Base-by-base conservation (phyloP, 2,888 invertebrate species). In the Prionchulus punctatus region DNA sequence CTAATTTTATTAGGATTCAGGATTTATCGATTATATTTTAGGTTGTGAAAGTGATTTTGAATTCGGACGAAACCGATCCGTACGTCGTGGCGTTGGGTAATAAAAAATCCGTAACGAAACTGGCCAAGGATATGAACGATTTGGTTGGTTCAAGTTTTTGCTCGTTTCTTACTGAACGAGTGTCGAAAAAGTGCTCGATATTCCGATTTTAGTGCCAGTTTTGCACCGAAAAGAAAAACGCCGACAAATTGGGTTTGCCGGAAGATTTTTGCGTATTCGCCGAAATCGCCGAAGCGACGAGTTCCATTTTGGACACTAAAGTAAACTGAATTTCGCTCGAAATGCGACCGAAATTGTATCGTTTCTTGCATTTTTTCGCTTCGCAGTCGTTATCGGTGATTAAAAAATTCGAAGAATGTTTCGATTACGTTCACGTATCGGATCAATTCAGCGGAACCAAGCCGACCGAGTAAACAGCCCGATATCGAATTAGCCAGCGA, bases 371-470 rank as follows among this genome's bases (percentile, higher is more conserved):
- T 60, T 23, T 23, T 25, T 21, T 27, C 18, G 52, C 31, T 36
- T 54, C 45, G 2, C 62, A 72, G 72, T 63, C 72, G 57, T 62
- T 65, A 53, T 63, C 67, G 36, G 66, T 70, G 23, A 56, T 76
- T 47, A 69, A 68, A 50, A 89, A 85, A 75, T 89, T 84, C 76
- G 81, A 84, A 64, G 79, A 82, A 59, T 78, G 82, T 70, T 80
- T 98, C 67, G 94, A 98, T 73, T 96, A 85, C 74, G 85, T 98
- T 72, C 96, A 98, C 76, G 81, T 98, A 68, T 92, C 94, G 56
- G 98, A 98, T 76, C 86, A 92, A 70, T 98, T 83, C 76, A 84
- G 61, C 48, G 96, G 96, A 42, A 80, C 81, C 30, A 87, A 90
- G 73, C 83, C 84, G 70, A 82, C 84, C 68, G 94, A 94, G 83